Base-by-base conservation (phyloP, 2,797 vertebrate species). In the Miichthys miiuy region DNA sequence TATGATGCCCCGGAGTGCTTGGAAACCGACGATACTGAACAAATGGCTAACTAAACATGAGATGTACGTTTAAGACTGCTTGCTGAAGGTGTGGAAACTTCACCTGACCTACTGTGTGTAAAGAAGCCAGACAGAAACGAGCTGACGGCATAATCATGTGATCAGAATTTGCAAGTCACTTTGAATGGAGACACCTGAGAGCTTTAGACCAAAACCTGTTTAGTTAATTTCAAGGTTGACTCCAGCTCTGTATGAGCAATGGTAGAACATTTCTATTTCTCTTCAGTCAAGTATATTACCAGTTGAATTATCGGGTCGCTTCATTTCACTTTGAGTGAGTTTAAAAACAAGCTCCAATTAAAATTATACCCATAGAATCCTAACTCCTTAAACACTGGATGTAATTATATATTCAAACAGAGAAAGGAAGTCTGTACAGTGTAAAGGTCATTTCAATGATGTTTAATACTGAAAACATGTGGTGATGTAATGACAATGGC, bases 161-260 rank as follows among this genome's bases (percentile, higher is more conserved):
- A 80, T 57, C 54, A 51, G 58, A 68, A 88, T 91, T 88, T 92
- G 87, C 87, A 90, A 86, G 65, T 77, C 51, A 79, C 70, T 91
- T 91, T 88, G 77, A 90, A 81, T 84, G 27, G 38, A 68, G 52
- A 64, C 5, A 13, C 11, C 34, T 47, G 12, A 56, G 1, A 54
- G 23, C 21, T 62, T 74, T 12, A 58, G 8, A 66, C 5, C 6
- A 18, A 63, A 64, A 60, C 27, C 1, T 20, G 10, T 65, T 16
- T 46, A 6, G 25, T 42, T 58, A 0, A 63, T 67, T 72, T 68
- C 25, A 4, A 6, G 1, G 9, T 57, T 61, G 16, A 65, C 27
- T 12, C 17, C 23, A 66, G 41, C 7, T 64, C 17, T 1, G 41
- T 46, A 20, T 67, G 21, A 51, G 17, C 6, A 60, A 4, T 20